Evolutionary conservation across 2,888 invertebrate species (phyloP).

Genomic region (Ichneumoninae sp.): DNA sequence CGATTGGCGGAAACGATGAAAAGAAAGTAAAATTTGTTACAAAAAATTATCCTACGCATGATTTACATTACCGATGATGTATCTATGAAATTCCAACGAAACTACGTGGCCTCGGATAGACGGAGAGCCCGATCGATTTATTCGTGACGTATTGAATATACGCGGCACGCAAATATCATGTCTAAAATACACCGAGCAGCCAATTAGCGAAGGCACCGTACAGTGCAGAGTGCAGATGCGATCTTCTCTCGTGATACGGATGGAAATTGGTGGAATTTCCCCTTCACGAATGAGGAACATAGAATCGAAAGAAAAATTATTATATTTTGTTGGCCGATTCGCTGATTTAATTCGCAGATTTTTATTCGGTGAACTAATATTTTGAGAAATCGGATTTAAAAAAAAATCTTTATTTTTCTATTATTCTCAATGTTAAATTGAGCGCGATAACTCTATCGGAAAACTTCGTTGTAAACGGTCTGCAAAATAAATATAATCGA

Average conservation of each 20-base stretch:
- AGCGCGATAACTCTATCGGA: neutral
- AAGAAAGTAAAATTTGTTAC: too few species aligned
- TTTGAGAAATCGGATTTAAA: neutral
- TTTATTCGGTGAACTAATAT: neutral
- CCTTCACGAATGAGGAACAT: neutral
- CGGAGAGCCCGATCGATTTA: constrained; percentile 54
- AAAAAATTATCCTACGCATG: too few species aligned
- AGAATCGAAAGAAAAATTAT: neutral
- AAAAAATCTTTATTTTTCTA: constrained; percentile 1
- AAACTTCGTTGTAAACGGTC: constrained; percentile 33
- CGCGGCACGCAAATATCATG: constrained; percentile 59
- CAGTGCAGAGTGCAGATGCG: constrained; percentile 1
- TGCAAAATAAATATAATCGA: neutral
- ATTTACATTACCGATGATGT: constrained; percentile 5
- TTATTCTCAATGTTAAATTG: neutral
- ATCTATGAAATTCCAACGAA: constrained; percentile 6
- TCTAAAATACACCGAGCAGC: constrained; percentile 15
- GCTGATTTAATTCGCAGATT: neutral
- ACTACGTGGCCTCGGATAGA: constrained; percentile 55
- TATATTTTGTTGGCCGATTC: neutral
- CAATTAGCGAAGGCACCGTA: constrained; percentile 3
- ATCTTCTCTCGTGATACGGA: constrained; percentile 3
- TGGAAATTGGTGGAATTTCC: neutral
- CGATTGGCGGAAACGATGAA: too few species aligned
- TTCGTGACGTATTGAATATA: constrained; percentile 58